Evolutionary conservation across 2,888 invertebrate species (phyloP).

Genomic region (Kryphioiulus occultus): DNA sequence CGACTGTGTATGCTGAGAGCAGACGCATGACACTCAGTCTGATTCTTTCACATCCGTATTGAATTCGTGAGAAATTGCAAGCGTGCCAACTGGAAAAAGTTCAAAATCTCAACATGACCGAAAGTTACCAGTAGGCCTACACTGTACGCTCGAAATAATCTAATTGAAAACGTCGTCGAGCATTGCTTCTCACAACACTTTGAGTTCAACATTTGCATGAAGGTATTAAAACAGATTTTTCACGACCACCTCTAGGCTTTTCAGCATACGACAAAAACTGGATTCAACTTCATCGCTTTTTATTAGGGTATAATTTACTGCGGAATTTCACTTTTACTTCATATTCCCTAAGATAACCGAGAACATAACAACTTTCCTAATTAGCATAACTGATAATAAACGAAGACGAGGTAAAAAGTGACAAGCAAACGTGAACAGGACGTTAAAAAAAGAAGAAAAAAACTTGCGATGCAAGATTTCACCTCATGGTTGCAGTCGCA

Average conservation of each 20-base stretch:
- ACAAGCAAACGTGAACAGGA: slow-evolving; percentile 32
- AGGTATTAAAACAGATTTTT: slow-evolving; percentile 29
- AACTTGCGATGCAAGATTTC: neutral
- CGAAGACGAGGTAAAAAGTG: neutral
- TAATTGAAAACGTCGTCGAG: neutral
- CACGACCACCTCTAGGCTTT: slow-evolving; percentile 19
- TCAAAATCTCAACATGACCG: neutral
- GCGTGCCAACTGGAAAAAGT: neutral
- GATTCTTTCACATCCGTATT: neutral
- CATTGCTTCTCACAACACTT: neutral
- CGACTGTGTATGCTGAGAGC: neutral
- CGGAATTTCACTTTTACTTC: slow-evolving; percentile 36
- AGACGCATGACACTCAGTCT: neutral
- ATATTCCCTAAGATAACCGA: slow-evolving; percentile 8
- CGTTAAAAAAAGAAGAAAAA: slow-evolving; percentile 1
- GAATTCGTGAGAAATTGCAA: neutral
- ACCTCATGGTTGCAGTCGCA: neutral
- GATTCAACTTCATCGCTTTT: neutral
- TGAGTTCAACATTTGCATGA: neutral
- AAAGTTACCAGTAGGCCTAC: neutral
- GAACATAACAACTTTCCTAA: neutral
- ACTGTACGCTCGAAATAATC: neutral
- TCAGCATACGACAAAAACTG: neutral
- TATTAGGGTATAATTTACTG: slow-evolving; percentile 37
- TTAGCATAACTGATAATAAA: slow-evolving; percentile 39